Evolutionary conservation across 1,140 invertebrate genomes (phyloP), one percentile per base, ranked within the genome.

Genomic region (Varroa destructor): DNA sequence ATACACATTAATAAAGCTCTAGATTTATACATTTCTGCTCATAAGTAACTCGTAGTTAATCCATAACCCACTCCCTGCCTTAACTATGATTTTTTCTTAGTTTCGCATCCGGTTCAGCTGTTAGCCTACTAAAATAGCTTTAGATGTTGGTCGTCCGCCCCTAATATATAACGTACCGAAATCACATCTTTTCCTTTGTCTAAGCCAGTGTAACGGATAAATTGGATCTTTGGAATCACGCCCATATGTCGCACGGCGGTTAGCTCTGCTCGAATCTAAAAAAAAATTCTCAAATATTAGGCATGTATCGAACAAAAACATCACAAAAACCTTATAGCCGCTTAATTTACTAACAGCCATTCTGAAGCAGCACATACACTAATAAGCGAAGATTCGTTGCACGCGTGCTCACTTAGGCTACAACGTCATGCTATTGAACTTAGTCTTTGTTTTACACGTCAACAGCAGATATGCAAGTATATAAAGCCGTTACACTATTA

Each of bases 191-290:
- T 36, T 14, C 40, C 14, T 0, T 67, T 12, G 1, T 40, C 10
- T 2, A 40, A 36, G 2, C 61, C 61, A 2, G 61, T 12, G 37
- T 67, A 67, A 37, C 14, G 46, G n/a, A 67, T 1, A 37, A 67
- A 67, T 43, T 40, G 40, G 10, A 67, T 46, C 40, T 37, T 67
- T 37, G 61, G 61, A 43, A 67, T 67, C 10, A 37, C 40, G n/a
- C 61, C 61, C 61, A 67, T 67, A 40, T 67, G 61, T 1, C 61
- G 61, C 61, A 67, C 61, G 1, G n/a, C 37, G 36, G 12, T 37
- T 37, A 67, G 37, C 36, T 67, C 61, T 67, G 40, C 46, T 1
- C 61, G 61, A 46, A 67, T 40, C 61, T 67, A 37, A 14, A 67
- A 67, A 2, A 37, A 37, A n/a, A 3, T 51, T 8, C 4, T 51